phyloP scores from a whole-genome alignment of 2,797 vertebrate species.

The Adelosebastes latens region DNA sequence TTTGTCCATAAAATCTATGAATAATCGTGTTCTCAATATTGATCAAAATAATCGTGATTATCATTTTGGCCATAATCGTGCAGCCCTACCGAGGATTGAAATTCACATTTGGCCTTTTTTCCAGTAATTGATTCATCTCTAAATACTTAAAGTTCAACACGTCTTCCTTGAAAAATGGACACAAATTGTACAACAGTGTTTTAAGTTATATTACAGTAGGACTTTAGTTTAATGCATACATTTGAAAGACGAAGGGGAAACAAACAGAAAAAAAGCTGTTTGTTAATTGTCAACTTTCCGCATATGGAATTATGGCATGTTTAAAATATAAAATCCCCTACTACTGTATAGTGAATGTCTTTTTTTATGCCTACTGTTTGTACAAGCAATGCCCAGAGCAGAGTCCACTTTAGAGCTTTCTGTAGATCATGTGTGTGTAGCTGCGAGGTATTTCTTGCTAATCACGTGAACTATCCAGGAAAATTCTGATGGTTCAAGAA shows the following conservation, averaged over 20 bases:
- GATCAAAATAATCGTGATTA: too few relatives aligned
- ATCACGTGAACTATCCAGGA: conserved; percentile 20
- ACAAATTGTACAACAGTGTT: neutral
- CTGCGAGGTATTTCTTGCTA: conserved; percentile 19
- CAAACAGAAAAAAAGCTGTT: neutral
- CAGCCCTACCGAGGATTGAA: neutral
- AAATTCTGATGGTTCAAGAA: conserved; percentile 22
- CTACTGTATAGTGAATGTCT: neutral
- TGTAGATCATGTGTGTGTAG: conserved; percentile 29
- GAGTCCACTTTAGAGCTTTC: conserved; percentile 28
- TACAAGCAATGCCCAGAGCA: neutral
- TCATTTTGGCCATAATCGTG: too few relatives aligned
- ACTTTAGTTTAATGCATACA: neutral
- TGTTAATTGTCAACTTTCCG: neutral
- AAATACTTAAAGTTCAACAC: neutral
- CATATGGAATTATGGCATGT: neutral
- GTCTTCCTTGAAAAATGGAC: too few relatives aligned
- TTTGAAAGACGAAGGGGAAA: neutral
- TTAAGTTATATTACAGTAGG: neutral
- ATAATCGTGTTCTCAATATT: too few relatives aligned
- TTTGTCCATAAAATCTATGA: too few relatives aligned
- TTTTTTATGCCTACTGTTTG: conserved; percentile 29
- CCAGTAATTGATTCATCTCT: neutral
- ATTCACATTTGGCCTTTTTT: neutral
- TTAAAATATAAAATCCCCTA: neutral